Evolutionary conservation across 1,140 invertebrate genomes (phyloP), one percentile per base, ranked within the genome.

Genomic region (Probaryconus sp.): DNA sequence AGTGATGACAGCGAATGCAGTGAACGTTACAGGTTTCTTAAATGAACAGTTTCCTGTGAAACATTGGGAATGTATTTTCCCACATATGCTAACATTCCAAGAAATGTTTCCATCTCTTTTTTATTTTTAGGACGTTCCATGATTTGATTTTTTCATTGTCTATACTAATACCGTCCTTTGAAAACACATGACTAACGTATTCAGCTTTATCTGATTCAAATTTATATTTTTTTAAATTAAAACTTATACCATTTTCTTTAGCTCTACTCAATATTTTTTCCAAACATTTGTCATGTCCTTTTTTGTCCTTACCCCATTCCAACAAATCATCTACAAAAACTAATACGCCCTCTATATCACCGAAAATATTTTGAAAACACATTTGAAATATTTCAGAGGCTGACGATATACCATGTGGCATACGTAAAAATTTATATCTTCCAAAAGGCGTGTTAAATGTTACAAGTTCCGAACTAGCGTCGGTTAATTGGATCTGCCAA

Each of bases 301-400:
- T 11, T 56, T 70, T 16, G 31, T 43, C 77, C 55, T 11, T 63
- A 5, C 79, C 85, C 63, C 69, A 81, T 11, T 81, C 47, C 3
- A 86, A 53, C 30, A 87, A 74, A 53, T 86, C 85, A 53, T 88
- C 84, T 28, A 85, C 72, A 20, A 70, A 79, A 24, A 53, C 72
- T 5, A 75, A 14, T 11, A 65, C 80, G 56, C 55, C 80, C 18
- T 53, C 71, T 67, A 55, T 81, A 51, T 33, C 70, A 3, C 53
- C 33, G 33, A 85, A 69, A 9, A 84, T 64, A 26, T 73, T 47
- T 68, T 83, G 76, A 64, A 83, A 67, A 13, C 67, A 82, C 43
- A 74, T 73, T 76, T 87, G 83, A 48, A 85, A 87, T 5, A 78
- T 45, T 74, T 85, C 84, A 7, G 84, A 80, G 7, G 81, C 79